Conservation (phyloP, 2,113 vertebrate genomes). For the Eublepharis macularius region DNA sequence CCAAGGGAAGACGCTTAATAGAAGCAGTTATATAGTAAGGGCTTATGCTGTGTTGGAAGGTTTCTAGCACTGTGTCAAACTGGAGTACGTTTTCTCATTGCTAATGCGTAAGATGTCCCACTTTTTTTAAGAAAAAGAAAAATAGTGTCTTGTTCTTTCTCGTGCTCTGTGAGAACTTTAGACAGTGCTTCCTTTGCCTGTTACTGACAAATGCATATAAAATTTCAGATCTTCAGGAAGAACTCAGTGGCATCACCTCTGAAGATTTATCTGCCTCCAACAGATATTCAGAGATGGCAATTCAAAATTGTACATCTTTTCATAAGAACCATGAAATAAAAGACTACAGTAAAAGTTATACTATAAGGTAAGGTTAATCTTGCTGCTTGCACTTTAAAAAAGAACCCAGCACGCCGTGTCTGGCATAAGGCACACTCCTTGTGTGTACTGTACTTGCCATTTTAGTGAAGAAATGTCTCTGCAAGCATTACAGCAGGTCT, state of each 20-base stretch:
- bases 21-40: not conserved
- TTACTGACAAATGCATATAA: constrained; percentile 20
- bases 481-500: not conserved
- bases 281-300: not conserved
- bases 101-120: not conserved
- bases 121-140: not conserved
- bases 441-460: not conserved
- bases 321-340: not conserved
- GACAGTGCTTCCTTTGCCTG: not conserved
- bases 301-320: not conserved
- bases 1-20: not conserved
- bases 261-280: constrained; percentile 17
- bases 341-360: not conserved
- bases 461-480: not conserved
- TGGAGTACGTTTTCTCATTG: not conserved
- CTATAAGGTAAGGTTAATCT: constrained; percentile 33
- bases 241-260: not conserved
- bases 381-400: not conserved
- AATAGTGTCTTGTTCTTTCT: not conserved
- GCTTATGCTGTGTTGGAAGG: not conserved
- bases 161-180: not conserved
- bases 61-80: not conserved
- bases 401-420: not conserved
- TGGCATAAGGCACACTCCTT: not conserved
- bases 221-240: constrained; percentile 48